Conservation (phyloP, 2,888 invertebrate species). For the Fissipunctia ypsillon region DNA sequence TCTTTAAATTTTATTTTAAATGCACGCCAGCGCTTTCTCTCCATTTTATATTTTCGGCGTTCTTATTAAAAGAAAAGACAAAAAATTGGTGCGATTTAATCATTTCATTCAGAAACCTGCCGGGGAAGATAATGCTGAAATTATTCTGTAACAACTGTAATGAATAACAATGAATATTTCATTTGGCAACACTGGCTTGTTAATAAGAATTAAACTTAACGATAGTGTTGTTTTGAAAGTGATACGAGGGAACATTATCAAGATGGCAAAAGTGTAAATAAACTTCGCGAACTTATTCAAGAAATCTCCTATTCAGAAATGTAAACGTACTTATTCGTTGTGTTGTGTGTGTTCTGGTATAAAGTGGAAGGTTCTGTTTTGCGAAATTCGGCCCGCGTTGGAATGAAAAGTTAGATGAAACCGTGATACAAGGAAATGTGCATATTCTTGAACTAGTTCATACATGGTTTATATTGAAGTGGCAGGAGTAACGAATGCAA, state of each 20-base stretch:
- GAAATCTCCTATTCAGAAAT: slow-evolving; percentile 53
- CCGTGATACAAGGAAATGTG: slow-evolving; percentile 64
- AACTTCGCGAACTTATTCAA: slow-evolving; percentile 53
- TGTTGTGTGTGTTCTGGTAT: slow-evolving; percentile 52
- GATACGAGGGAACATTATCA: slow-evolving; percentile 39
- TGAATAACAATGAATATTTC: slow-evolving; percentile 85
- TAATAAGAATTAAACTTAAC: slow-evolving; percentile 76
- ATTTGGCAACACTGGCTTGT: slow-evolving; percentile 78
- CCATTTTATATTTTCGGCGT: slow-evolving; percentile 62
- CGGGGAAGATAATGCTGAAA: slow-evolving; percentile 83
- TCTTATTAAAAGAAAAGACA: slow-evolving; percentile 71
- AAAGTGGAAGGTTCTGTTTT: slow-evolving; percentile 64
- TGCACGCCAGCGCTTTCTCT: slow-evolving; percentile 65
- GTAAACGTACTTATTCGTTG: slow-evolving; percentile 53
- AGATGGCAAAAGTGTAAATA: slow-evolving; percentile 45
- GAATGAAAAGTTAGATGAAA: slow-evolving; percentile 68
- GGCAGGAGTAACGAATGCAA: slow-evolving; percentile 55
- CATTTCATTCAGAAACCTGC: slow-evolving; percentile 83
- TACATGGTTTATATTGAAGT: slow-evolving; percentile 60
- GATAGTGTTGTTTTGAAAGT: slow-evolving; percentile 26
- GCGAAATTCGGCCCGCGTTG: slow-evolving; percentile 68
- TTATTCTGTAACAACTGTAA: slow-evolving; percentile 85
- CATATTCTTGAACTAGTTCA: slow-evolving; percentile 64
- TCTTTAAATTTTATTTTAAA: slow-evolving; percentile 65
- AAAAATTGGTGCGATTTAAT: slow-evolving; percentile 85